Conservation (phyloP, 1,140 invertebrate genomes). For the Micrasema longulum region DNA sequence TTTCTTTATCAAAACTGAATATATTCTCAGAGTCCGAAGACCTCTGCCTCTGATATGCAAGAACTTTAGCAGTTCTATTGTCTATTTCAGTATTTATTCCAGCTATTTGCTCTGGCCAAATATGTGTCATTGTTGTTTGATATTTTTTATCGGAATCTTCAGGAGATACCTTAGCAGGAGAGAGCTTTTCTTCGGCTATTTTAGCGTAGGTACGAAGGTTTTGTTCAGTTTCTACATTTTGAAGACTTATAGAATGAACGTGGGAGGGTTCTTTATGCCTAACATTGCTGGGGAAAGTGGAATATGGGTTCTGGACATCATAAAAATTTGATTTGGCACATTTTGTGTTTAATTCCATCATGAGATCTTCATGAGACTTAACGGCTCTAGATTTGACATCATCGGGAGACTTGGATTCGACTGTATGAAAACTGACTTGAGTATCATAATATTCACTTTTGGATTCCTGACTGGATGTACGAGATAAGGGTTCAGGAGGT, state of each 20-base stretch:
- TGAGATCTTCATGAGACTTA: conserved; percentile 70
- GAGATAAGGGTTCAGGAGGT: conserved; percentile 67
- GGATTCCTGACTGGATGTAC: conserved; percentile 75
- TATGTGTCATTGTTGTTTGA: conserved; percentile 63
- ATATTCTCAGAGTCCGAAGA: conserved; percentile 72
- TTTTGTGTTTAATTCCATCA: conserved; percentile 64
- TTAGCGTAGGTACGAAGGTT: conserved; percentile 63
- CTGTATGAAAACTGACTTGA: conserved; percentile 63
- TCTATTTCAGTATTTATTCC: conserved; percentile 69
- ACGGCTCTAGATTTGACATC: conserved; percentile 58
- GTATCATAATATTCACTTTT: conserved; percentile 74
- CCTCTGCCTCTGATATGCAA: conserved; percentile 64
- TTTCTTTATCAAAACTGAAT: conserved; percentile 78
- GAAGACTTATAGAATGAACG: conserved; percentile 74
- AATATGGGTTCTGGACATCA: conserved; percentile 73
- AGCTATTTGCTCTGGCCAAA: conserved; percentile 70
- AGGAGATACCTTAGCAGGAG: conserved; percentile 43
- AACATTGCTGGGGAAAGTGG: conserved; percentile 71
- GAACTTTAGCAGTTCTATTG: conserved; percentile 62
- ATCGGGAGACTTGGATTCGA: conserved; percentile 60
- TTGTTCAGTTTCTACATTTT: conserved; percentile 76
- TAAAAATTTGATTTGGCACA: conserved; percentile 72
- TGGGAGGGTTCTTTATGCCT: conserved; percentile 71
- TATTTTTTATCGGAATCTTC: conserved; percentile 49
- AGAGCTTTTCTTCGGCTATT: conserved; percentile 42